phyloP scores from a whole-genome alignment of 1,140 invertebrate genomes.

The Thaumetopoea pityocampa region DNA sequence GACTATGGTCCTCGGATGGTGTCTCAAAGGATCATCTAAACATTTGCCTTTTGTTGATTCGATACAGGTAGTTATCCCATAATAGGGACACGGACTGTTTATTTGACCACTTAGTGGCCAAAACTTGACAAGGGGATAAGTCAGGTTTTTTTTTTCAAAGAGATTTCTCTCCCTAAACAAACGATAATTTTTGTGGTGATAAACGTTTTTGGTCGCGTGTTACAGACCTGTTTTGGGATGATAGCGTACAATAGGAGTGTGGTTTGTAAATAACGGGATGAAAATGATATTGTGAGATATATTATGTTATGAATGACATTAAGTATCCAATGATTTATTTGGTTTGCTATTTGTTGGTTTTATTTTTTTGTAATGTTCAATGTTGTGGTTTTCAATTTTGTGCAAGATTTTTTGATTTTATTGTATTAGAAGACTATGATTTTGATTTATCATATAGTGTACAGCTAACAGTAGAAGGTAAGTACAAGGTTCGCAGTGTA shows the following conservation, averaged over 20 bases:
- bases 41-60: constrained; percentile 38
- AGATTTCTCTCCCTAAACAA: constrained; percentile 60
- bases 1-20: constrained; percentile 61
- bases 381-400: background rate
- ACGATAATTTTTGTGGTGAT: constrained; percentile 37
- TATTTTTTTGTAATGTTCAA: no score
- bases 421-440: no score
- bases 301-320: constrained; percentile 18
- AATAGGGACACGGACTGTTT: constrained; percentile 52
- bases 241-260: constrained; percentile 23
- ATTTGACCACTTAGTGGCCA: constrained; percentile 58
- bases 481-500: no score
- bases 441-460: no score
- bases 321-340: constrained; percentile 18
- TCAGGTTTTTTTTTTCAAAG: constrained; percentile 25
- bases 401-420: no score
- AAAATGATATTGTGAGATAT: constrained; percentile 28
- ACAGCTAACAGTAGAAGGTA: no score
- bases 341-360: no score
- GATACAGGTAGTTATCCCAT: constrained; percentile 46
- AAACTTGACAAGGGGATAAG: constrained; percentile 44
- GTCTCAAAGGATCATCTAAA: constrained; percentile 45
- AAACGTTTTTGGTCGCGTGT: constrained; percentile 52
- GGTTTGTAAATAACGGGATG: constrained; percentile 38
- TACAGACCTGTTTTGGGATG: constrained; percentile 33